Conservation (phyloP, 2,113 vertebrate genomes). For the Leptosomus discolor region DNA sequence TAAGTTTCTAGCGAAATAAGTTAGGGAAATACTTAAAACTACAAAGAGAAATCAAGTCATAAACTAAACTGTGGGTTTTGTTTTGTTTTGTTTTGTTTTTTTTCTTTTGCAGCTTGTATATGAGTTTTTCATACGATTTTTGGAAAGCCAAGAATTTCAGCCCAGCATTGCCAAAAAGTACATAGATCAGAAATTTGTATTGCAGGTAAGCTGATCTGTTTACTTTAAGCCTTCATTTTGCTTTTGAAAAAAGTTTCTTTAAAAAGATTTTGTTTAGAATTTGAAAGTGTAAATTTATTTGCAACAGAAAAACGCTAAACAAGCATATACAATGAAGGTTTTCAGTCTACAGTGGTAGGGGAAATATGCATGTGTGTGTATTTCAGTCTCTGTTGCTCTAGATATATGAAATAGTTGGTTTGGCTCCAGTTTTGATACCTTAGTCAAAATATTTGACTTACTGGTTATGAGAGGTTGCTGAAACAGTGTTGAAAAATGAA, state of each 20-base stretch:
- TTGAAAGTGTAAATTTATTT: not conserved
- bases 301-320: not conserved
- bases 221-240: not conserved
- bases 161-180: slow-evolving; percentile 99
- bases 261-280: not conserved
- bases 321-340: not conserved
- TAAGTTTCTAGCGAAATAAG: not conserved
- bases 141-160: slow-evolving; percentile 99
- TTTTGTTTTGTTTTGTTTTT: too few relatives aligned
- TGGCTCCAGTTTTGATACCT: not conserved
- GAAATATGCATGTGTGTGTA: not conserved
- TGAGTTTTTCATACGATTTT: slow-evolving; percentile 99
- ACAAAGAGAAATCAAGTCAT: not conserved
- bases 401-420: not conserved
- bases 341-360: not conserved
- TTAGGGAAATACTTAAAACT: not conserved
- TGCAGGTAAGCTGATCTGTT: slow-evolving; percentile 86
- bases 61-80: not conserved
- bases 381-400: not conserved
- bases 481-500: not conserved
- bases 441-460: slow-evolving; percentile 6
- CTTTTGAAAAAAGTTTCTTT: not conserved
- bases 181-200: slow-evolving; percentile 99
- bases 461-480: not conserved
- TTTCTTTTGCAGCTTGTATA: slow-evolving; percentile 89